Evolutionary conservation across 2,888 invertebrate species (phyloP).

Genomic region (Orchesellides sinensis): DNA sequence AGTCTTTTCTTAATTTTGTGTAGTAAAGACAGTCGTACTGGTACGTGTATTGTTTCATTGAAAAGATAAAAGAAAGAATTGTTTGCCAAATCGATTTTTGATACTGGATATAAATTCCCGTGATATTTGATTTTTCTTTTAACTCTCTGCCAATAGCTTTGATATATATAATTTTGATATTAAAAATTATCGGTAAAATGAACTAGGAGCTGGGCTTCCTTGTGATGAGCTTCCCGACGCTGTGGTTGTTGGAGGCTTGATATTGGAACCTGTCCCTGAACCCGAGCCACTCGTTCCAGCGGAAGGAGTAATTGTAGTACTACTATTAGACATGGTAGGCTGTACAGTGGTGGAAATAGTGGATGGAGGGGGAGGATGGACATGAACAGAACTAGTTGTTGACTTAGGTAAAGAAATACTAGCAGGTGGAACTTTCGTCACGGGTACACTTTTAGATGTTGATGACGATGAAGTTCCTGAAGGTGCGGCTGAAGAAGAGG

Average conservation of each 20-base stretch:
- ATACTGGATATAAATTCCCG: conserved; percentile 8
- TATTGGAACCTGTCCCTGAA: conserved; percentile 35
- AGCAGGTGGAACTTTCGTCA: conserved; percentile 74
- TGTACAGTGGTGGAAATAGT: conserved; percentile 73
- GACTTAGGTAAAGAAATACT: conserved; percentile 75
- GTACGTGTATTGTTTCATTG: not conserved
- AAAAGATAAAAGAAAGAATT: conserved; percentile 19
- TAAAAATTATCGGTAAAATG: conserved; percentile 58
- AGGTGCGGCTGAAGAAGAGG: conserved; percentile 65
- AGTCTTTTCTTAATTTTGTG: conserved; percentile 56
- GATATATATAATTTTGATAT: conserved; percentile 30
- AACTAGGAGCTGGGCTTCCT: conserved; percentile 53
- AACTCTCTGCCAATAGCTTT: not conserved
- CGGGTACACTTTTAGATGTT: conserved; percentile 68
- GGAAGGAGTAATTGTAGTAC: conserved; percentile 76
- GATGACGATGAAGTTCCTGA: conserved; percentile 54
- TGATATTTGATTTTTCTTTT: conserved; percentile 18
- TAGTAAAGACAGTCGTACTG: conserved; percentile 35
- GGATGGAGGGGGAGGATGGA: conserved; percentile 75
- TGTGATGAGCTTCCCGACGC: conserved; percentile 46
- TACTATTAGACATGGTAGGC: conserved; percentile 75
- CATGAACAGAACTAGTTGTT: conserved; percentile 73
- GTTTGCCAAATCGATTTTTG: conserved; percentile 17
- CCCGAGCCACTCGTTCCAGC: conserved; percentile 21
- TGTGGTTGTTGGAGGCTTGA: conserved; percentile 56